Evolutionary conservation across 2,797 vertebrate species (phyloP).

Genomic region (Lindbergichthys nudifrons): DNA sequence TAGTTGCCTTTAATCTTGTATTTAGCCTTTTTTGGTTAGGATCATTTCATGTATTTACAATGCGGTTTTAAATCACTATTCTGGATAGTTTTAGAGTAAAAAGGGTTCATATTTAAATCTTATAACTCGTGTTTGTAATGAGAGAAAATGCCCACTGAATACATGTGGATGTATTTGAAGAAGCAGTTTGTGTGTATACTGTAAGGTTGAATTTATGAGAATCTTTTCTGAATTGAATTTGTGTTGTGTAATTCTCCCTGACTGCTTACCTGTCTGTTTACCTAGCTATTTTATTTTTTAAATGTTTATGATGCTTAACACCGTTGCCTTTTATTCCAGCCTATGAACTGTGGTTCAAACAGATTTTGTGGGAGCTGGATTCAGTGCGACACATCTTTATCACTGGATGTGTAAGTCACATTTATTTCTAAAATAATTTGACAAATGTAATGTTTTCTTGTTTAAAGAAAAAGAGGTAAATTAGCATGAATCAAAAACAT

Average conservation of each 20-base stretch:
- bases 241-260: neutral
- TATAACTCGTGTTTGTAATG: too few relatives aligned
- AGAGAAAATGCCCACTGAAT: too few relatives aligned
- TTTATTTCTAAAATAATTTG: neutral
- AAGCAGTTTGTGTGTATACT: too few relatives aligned
- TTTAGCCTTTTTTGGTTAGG: neutral
- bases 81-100: too few relatives aligned
- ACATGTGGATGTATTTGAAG: too few relatives aligned
- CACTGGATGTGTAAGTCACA: constrained; percentile 91
- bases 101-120: too few relatives aligned
- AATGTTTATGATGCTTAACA: neutral
- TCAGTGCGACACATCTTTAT: constrained; percentile 94
- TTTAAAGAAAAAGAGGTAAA: neutral
- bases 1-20: neutral
- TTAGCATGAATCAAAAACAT: neutral
- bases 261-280: neutral
- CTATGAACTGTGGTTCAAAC: constrained; percentile 98
- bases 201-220: too few relatives aligned
- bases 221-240: neutral
- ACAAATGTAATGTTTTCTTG: neutral
- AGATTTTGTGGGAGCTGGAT: constrained; percentile 96
- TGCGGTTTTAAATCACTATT: neutral
- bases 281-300: neutral
- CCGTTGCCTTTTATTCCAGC: constrained; percentile 79
- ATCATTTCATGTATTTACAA: neutral